phyloP scores from a whole-genome alignment of 1,140 invertebrate genomes.

The Brachionus asplanchnoidis region DNA sequence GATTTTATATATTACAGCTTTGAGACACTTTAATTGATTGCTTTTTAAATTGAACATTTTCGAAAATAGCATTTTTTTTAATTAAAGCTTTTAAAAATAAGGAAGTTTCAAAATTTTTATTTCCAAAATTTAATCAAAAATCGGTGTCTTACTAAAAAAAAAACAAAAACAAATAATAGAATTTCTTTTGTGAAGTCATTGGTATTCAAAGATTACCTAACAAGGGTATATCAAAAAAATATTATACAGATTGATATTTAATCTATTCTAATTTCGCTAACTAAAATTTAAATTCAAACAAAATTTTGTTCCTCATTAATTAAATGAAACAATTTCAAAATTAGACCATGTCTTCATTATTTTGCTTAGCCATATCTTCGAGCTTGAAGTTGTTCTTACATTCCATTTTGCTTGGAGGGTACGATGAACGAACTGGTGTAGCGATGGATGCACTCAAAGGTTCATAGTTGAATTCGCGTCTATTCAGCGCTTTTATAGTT shows the following conservation, averaged over 20 bases:
- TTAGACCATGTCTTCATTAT: slow-evolving; percentile 31
- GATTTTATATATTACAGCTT: not conserved
- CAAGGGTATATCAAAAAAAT: no score
- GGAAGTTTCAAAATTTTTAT: not conserved
- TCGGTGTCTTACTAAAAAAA: not conserved
- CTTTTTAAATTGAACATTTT: not conserved
- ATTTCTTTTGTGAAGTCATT: no score
- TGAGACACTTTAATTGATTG: not conserved
- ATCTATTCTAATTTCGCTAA: no score
- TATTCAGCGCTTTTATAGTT: not conserved
- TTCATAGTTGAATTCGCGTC: slow-evolving; percentile 6
- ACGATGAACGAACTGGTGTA: not conserved
- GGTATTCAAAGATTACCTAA: no score
- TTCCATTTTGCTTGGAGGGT: not conserved
- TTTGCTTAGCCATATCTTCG: not conserved
- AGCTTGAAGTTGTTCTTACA: slow-evolving; percentile 14
- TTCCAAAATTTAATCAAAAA: not conserved
- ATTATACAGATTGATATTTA: no score
- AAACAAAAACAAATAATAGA: not conserved
- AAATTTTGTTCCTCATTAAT: not conserved
- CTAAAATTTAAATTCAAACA: not conserved
- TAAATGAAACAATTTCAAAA: not conserved
- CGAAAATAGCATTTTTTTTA: not conserved
- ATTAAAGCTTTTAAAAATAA: not conserved
- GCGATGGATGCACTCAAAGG: not conserved